A percentile compares a stretch with the other conserved stretches of the same genome.
These are phyloP conservation scores for Mustelus asterias DNA, from an alignment of 2,113 vertebrate species.

Conservation along the genomic window DNA sequence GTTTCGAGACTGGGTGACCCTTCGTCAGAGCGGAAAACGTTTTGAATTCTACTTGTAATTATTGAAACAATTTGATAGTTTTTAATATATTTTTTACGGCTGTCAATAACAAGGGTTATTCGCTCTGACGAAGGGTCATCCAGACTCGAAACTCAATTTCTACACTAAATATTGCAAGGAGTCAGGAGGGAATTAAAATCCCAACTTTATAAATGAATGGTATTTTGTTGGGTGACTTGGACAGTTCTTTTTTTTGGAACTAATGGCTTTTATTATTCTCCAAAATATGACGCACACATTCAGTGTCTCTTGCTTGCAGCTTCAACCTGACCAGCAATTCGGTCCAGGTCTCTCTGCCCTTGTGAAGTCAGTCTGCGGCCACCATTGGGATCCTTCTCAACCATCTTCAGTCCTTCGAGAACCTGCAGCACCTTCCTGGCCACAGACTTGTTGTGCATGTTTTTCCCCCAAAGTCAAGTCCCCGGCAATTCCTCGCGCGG, in stretches of 20 bases:
- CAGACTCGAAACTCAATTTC: background rate
- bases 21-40: no score
- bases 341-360: no score
- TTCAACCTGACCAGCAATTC: no score
- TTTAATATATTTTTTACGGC: background rate
- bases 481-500: background rate
- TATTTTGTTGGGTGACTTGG: background rate
- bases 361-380: no score
- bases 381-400: no score
- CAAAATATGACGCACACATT: background rate
- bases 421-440: no score
- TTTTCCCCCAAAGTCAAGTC: background rate
- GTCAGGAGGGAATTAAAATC: background rate
- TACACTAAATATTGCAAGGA: background rate
- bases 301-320: conserved; percentile 49
- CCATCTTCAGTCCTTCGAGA: no score
- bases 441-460: no score
- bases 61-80: background rate
- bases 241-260: background rate
- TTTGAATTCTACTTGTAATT: background rate
- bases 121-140: no score
- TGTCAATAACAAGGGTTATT: no score
- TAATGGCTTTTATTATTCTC: background rate
- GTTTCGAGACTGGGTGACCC: no score
- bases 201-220: background rate